phyloP scores from a whole-genome alignment of 2,113 vertebrate genomes.

The Melanostigma gelatinosum region DNA sequence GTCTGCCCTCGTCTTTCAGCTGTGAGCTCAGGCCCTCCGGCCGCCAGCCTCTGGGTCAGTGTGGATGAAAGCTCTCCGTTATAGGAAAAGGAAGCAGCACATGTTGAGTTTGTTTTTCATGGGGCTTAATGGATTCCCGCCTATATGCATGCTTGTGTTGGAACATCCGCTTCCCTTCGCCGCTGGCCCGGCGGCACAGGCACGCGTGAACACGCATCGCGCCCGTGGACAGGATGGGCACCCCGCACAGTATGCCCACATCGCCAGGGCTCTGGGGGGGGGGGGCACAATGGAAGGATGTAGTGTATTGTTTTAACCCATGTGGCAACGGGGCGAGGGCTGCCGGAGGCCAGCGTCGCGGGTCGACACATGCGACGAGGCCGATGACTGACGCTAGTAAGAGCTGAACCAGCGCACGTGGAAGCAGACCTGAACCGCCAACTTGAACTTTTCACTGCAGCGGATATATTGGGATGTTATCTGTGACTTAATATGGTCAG shows the following conservation, averaged over 20 bases:
- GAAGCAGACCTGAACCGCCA: constrained; percentile 33
- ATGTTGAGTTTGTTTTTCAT: constrained; percentile 80
- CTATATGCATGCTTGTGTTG: constrained; percentile 68
- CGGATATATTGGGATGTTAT: constrained; percentile 9
- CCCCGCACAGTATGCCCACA: constrained; percentile 51
- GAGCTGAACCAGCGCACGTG: constrained; percentile 20
- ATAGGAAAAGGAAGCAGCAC: constrained; percentile 77
- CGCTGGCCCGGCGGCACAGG: constrained; percentile 10
- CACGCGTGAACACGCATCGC: constrained; percentile 60
- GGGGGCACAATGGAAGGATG: constrained; percentile 80
- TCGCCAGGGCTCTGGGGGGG: constrained; percentile 7
- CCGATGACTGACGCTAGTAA: constrained; percentile 65
- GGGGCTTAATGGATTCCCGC: constrained; percentile 76
- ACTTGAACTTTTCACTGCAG: constrained; percentile 41
- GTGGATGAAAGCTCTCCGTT: constrained; percentile 67
- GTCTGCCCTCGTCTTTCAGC: constrained; percentile 62
- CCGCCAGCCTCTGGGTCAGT: constrained; percentile 57
- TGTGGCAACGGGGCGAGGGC: constrained; percentile 42
- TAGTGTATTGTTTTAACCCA: constrained; percentile 73
- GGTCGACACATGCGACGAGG: constrained; percentile 69
- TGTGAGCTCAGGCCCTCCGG: constrained; percentile 34
- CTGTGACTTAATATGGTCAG: constrained; percentile 43
- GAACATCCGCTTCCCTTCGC: constrained; percentile 69
- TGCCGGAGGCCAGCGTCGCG: constrained; percentile 44
- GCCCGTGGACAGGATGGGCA: constrained; percentile 70